Conservation (phyloP, 2,797 vertebrate genomes). For the Phoebastria nigripes region DNA sequence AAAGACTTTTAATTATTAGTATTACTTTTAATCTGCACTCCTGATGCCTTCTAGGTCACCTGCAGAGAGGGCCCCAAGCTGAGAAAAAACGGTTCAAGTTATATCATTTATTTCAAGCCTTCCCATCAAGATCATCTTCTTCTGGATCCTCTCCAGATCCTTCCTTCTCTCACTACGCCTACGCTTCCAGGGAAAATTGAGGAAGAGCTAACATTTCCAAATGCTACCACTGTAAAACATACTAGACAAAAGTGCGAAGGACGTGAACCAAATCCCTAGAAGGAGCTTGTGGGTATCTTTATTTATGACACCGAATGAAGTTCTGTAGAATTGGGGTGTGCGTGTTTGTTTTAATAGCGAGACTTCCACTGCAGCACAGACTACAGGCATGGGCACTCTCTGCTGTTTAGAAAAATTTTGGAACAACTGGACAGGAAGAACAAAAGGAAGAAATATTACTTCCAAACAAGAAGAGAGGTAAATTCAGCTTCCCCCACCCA, state of each 20-base stretch:
- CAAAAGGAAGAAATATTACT: background rate
- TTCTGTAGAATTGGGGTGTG: background rate
- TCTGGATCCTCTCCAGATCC: background rate
- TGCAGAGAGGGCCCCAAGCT: background rate
- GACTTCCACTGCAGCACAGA: background rate
- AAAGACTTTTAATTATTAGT: background rate
- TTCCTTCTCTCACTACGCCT: constrained; percentile 19
- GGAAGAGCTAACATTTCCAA: constrained; percentile 27
- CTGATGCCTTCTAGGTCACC: background rate
- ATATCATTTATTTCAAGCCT: background rate
- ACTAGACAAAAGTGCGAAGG: constrained; percentile 9
- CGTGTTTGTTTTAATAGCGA: background rate
- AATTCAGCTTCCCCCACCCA: constrained; percentile 36
- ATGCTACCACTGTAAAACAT: background rate
- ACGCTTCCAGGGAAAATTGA: background rate
- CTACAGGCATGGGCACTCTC: background rate
- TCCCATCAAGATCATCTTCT: background rate
- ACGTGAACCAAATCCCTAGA: background rate
- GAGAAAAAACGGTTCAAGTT: background rate
- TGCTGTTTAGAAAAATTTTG: background rate
- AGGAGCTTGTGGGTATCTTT: background rate
- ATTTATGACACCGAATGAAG: background rate
- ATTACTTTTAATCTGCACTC: background rate
- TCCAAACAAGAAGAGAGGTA: constrained; percentile 14
- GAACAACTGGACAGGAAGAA: background rate